Evolutionary conservation across 2,113 vertebrate genomes (phyloP).

Genomic region (Tiliqua scincoides): DNA sequence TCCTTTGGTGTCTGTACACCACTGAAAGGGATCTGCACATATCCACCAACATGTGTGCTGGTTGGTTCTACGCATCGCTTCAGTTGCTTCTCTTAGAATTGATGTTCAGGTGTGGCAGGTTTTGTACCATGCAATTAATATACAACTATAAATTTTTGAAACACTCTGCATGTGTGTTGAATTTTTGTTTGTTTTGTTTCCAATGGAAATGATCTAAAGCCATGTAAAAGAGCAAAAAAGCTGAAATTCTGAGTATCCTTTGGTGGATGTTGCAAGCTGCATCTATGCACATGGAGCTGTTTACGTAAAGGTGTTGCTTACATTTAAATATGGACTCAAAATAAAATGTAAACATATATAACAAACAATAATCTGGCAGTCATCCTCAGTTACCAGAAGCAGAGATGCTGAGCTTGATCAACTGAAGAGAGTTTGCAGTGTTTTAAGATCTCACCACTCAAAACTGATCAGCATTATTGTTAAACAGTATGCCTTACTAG

Average conservation of each 20-base stretch:
- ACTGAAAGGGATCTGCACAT: too few species aligned
- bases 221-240: not conserved
- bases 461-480: conserved; percentile 37
- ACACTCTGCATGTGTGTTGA: too few species aligned
- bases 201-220: not conserved
- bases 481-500: conserved; percentile 8
- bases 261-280: not conserved
- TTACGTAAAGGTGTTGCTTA: too few species aligned
- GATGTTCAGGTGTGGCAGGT: too few species aligned
- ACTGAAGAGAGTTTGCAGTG: not conserved
- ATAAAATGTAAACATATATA: not conserved
- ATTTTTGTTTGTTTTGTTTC: too few species aligned
- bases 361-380: not conserved
- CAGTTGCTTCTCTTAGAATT: too few species aligned
- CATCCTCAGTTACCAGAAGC: not conserved
- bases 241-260: not conserved
- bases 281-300: not conserved
- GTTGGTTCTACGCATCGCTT: too few species aligned
- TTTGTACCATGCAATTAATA: too few species aligned
- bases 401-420: not conserved
- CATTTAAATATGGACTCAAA: not conserved
- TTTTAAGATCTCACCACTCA: not conserved
- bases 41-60: too few species aligned
- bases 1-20: too few species aligned
- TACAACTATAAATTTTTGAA: too few species aligned